Base-by-base conservation (phyloP, 2,888 invertebrate genomes). In the Nomada fabriciana region DNA sequence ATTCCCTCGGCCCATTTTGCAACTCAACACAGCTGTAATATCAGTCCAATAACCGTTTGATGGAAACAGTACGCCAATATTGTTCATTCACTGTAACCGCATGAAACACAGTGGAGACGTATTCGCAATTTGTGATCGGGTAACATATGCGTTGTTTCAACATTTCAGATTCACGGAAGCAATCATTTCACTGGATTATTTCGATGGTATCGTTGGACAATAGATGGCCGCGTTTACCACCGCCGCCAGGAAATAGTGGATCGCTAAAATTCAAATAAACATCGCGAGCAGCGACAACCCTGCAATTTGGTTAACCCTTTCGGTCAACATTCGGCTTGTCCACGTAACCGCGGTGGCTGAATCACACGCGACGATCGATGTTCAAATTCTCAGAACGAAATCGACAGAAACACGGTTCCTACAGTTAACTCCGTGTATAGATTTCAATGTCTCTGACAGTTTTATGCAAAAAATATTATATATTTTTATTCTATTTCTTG, bases 111-210 rank as follows among this genome's bases (percentile, higher is more conserved):
- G 36, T 7, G 36, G 7, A 0, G 7, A 36, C 36, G 36, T 29
- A 29, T 29, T 29, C 29, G 29, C 29, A 23, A 23, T 63, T 43
- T 43, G 15, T 2, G 23, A 63, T 15, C 43, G 7, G 15, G 1
- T 7, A 36, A 36, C 36, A 36, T 55, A 53, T 18, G 20, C 29
- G 15, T 11, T 11, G 36, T 53, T 53, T 53, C 15, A 36, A 67
- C 53, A 18, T 42, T 57, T n/a, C 15, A 18, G n/a, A 47, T 25
- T 15, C 43, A 4, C 57, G 57, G 43, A 69, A 69, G 43, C 59
- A 57, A 69, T 69, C 25, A 69, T 69, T 59, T 59, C 2, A 20
- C 25, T 52, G 25, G 9, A 43, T 47, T 69, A n/a, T 69, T 69
- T 15, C 5, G 10, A 59, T 15, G 23, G 25, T 59, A 25, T 43